phyloP scores from a whole-genome alignment of 2,888 invertebrate genomes.

The Drosophila koepferae region DNA sequence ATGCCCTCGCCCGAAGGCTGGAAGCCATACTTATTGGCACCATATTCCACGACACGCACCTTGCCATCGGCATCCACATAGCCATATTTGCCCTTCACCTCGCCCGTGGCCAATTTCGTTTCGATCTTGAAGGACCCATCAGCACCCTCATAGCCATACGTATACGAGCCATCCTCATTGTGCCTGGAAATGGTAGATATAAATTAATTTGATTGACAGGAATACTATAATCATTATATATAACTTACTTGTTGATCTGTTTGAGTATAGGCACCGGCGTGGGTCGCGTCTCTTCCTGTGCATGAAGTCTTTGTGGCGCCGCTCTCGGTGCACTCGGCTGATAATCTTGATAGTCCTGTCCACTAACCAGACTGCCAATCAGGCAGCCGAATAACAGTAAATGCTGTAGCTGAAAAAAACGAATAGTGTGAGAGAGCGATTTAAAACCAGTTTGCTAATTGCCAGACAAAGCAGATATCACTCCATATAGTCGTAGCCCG shows the following conservation, averaged over 20 bases:
- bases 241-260: conserved; percentile 91
- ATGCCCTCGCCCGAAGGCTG: conserved; percentile 95
- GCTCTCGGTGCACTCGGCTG: conserved; percentile 81
- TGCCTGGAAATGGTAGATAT: conserved; percentile 87
- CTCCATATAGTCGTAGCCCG: conserved; percentile 8
- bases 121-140: conserved; percentile 96
- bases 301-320: conserved; percentile 81
- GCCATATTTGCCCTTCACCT: conserved; percentile 96
- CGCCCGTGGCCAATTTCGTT: conserved; percentile 92
- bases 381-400: conserved; percentile 73
- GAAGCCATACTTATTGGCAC: conserved; percentile 94
- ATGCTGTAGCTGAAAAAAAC: conserved; percentile 63
- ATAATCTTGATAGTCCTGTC: conserved; percentile 85
- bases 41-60: conserved; percentile 94
- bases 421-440: conserved; percentile 10
- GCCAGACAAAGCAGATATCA: conserved; percentile 25
- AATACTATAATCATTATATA: too few relatives aligned
- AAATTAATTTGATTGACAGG: neutral
- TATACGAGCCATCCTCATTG: conserved; percentile 95
- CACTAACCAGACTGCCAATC: conserved; percentile 65
- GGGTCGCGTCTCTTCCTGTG: conserved; percentile 79
- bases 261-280: conserved; percentile 92
- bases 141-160: conserved; percentile 94
- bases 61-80: conserved; percentile 94
- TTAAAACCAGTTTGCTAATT: conserved; percentile 69